Evolutionary conservation across 2,113 vertebrate genomes (phyloP).

Genomic region (Sialia sialis): DNA sequence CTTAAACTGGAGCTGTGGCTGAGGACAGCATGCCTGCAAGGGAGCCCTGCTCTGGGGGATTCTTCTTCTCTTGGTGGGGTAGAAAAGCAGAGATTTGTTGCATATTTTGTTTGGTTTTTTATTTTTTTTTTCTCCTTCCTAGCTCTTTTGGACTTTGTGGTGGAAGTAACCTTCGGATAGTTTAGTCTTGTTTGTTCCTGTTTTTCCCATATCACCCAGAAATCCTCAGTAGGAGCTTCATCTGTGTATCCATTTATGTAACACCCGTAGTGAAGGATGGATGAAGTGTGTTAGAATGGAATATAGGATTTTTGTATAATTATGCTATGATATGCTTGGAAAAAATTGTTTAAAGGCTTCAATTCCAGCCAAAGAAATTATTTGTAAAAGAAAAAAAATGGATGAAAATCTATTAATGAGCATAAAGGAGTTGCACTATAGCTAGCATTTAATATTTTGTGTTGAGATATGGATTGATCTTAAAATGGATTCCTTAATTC

Average conservation of each 20-base stretch:
- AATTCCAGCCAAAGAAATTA: not conserved
- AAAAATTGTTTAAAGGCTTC: not conserved
- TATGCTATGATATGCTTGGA: not conserved
- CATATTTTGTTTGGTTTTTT: no score
- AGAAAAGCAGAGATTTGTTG: not conserved
- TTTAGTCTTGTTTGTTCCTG: not conserved
- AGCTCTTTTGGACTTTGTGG: not conserved
- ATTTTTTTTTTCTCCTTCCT: not conserved
- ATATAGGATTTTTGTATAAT: not conserved
- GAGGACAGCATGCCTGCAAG: not conserved
- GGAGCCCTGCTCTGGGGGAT: not conserved
- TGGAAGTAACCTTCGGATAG: not conserved
- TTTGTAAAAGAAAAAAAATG: not conserved
- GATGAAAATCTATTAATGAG: not conserved
- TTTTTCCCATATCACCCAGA: not conserved
- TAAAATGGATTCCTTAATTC: not conserved
- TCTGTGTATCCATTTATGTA: not conserved
- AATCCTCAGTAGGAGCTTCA: not conserved
- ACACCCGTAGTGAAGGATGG: not conserved
- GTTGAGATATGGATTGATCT: not conserved
- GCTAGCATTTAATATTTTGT: not conserved
- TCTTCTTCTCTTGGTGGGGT: not conserved
- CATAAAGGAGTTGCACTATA: not conserved
- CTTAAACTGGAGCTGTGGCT: not conserved
- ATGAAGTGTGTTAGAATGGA: not conserved